phyloP scores from a whole-genome alignment of 2,113 vertebrate genomes.

The Tinamus guttatus region DNA sequence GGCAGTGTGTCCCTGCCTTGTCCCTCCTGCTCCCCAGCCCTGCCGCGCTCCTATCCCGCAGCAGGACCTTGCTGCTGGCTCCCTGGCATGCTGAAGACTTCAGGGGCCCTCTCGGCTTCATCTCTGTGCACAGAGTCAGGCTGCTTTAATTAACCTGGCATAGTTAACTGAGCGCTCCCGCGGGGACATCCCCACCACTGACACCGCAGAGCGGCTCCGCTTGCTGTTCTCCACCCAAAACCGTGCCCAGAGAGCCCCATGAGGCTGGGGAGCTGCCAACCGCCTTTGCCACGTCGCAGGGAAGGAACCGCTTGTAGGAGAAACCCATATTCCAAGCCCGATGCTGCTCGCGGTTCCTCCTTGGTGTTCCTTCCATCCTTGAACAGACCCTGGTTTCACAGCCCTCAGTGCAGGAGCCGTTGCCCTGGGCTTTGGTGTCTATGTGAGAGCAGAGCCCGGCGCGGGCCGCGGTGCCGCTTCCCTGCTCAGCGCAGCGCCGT shows the following conservation, averaged over 20 bases:
- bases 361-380: neutral
- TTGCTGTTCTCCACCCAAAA: neutral
- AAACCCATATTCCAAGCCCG: neutral
- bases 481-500: too few species aligned
- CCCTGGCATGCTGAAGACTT: neutral
- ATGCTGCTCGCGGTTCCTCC: neutral
- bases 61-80: neutral
- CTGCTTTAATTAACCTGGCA: neutral
- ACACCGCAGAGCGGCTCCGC: neutral
- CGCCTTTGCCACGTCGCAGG: neutral
- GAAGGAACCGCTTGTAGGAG: neutral
- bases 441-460: neutral
- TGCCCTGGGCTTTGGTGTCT: neutral
- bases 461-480: neutral
- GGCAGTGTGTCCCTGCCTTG: neutral
- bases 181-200: neutral
- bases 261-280: neutral
- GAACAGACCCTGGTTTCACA: accelerated
- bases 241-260: neutral
- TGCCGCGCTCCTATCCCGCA: neutral
- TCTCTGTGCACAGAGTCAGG: neutral
- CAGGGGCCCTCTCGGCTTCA: neutral
- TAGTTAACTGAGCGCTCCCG: neutral
- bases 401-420: neutral
- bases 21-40: neutral